Percentiles rank a stretch among this genome's conserved stretches.
These are phyloP conservation scores for Hecatera dysodea DNA, from an alignment of 2,888 invertebrate species.

Conservation along the genomic window DNA sequence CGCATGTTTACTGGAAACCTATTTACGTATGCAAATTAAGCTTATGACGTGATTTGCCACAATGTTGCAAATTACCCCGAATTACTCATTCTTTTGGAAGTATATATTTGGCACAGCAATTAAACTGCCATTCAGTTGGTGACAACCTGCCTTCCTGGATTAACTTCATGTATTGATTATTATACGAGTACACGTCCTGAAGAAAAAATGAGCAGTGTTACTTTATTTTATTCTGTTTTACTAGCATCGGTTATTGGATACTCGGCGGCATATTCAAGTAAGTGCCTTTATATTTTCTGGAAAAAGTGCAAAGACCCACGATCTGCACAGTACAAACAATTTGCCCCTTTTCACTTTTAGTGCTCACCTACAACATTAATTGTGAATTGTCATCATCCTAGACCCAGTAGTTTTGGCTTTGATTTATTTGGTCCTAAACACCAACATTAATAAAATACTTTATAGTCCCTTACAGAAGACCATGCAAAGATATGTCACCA, in stretches of 20 bases:
- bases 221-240: slow-evolving; percentile 18
- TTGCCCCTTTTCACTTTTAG: too few species aligned
- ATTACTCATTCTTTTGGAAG: slow-evolving; percentile 2
- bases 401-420: too few species aligned
- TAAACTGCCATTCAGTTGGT: slow-evolving; percentile 35
- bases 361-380: too few species aligned
- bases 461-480: slow-evolving; percentile 59
- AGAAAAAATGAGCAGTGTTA: slow-evolving; percentile 46
- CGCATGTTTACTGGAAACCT: slow-evolving; percentile 38
- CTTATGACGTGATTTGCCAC: slow-evolving; percentile 36
- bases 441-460: too few species aligned
- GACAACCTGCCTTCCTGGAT: not conserved
- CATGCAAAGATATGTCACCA: slow-evolving; percentile 70
- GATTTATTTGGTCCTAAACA: too few species aligned
- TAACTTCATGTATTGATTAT: not conserved
- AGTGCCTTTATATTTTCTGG: slow-evolving; percentile 30
- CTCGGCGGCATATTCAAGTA: slow-evolving; percentile 54
- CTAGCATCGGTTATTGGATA: slow-evolving; percentile 35
- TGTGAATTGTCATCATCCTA: too few species aligned
- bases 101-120: not conserved
- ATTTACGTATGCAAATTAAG: slow-evolving; percentile 27
- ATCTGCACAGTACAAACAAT: not conserved
- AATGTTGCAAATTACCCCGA: slow-evolving; percentile 35
- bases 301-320: too few species aligned
- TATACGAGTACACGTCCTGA: not conserved